Evolutionary conservation across 2,888 invertebrate species (phyloP), one percentile per base, ranked within the genome.

Genomic region (Chloromyia formosa): DNA sequence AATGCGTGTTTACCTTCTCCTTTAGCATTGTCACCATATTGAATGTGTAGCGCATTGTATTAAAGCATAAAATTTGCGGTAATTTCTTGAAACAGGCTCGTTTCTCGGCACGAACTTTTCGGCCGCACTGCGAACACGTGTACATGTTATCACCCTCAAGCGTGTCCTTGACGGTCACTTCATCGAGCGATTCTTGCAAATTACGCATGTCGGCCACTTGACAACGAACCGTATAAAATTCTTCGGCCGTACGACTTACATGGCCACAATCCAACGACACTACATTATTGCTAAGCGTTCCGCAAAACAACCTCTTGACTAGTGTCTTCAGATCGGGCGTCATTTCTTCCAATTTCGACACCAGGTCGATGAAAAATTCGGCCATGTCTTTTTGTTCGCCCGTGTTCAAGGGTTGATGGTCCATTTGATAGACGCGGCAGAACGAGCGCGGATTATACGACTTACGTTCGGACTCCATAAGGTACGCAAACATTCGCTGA

Each of bases 381-480:
- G 97, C 96, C 97, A 97, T 97, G 82, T 97, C 97, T 82, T 97
- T 97, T 85, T 97, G 97, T 82, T 97, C 97, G 0, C 96, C 96
- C 0, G 97, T 97, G 84, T 97, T 97, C 7, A 97, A 85, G 0
- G 96, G 96, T 83, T 97, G 96, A 83, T 97, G 96, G 83, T 97
- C 96, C 97, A 97, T 97, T 73, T 95, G 96, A 86, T 97, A 97
- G 0, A 95, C 96, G 79, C 96, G 94, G 84, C 97, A 97, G 84
- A 97, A 97, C 79, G 95, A 95, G 66, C 95, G 89, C 0, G 97
- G 97, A 85, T 97, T 97, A 85, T 97, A 97, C 0, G 97, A 95
- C 84, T 97, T 97, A 23, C 97, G 89, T 83, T 97, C 97, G 80
- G 96, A 96, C 84, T 97, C 97, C 88, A 93, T 87, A 22, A 97